Evolutionary conservation across 2,888 invertebrate species (phyloP).

Genomic region (Phengaris alcon): DNA sequence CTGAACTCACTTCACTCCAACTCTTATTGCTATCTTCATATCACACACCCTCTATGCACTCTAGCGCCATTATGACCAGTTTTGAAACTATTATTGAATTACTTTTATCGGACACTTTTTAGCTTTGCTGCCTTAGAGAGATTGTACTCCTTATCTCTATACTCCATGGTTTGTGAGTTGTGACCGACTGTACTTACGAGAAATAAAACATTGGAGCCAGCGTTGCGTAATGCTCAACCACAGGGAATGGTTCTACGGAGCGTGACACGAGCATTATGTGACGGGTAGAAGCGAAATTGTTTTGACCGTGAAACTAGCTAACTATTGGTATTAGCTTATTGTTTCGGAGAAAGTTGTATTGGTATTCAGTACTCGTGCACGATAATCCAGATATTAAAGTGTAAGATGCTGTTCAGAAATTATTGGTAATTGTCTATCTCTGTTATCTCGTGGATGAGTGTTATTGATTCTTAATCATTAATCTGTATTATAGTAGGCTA

Average conservation of each 20-base stretch:
- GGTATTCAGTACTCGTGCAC: slow-evolving; percentile 6
- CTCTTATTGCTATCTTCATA: too few relatives aligned
- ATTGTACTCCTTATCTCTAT: too few relatives aligned
- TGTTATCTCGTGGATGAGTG: background rate
- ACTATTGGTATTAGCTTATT: slow-evolving; percentile 35
- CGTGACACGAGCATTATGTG: slow-evolving; percentile 52
- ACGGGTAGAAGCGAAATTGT: slow-evolving; percentile 52
- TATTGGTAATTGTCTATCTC: background rate
- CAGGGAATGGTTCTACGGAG: slow-evolving; percentile 58
- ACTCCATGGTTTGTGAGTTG: too few relatives aligned
- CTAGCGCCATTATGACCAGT: too few relatives aligned
- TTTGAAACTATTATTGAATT: too few relatives aligned
- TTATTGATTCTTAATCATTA: background rate
- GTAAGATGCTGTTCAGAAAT: background rate
- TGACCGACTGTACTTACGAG: background rate
- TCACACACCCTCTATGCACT: too few relatives aligned
- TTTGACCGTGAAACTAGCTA: slow-evolving; percentile 58
- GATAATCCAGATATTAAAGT: background rate
- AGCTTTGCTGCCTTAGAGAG: too few relatives aligned
- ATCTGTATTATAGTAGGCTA: background rate
- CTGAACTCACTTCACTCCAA: too few relatives aligned
- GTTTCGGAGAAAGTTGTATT: slow-evolving; percentile 18
- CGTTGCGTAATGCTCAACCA: slow-evolving; percentile 63
- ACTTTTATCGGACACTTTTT: too few relatives aligned
- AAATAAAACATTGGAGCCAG: slow-evolving; percentile 37